phyloP scores from a whole-genome alignment of 2,888 invertebrate genomes.

The Perithous albicinctus region DNA sequence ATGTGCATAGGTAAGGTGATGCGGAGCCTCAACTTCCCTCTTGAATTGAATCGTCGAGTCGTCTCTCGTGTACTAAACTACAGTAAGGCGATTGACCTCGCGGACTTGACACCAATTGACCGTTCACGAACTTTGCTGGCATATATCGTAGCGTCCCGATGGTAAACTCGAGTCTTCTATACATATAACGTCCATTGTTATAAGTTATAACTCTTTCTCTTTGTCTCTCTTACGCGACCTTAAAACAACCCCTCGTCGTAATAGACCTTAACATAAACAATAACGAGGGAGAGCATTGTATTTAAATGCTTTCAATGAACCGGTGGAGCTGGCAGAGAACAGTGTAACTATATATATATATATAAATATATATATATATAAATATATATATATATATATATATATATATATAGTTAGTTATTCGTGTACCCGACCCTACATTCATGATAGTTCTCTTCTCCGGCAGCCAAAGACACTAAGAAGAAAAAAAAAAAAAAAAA shows the following conservation, averaged over 20 bases:
- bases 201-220: conserved; percentile 19
- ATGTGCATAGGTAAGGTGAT: background rate
- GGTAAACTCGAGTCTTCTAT: conserved; percentile 5
- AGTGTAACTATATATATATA: conserved; percentile 17
- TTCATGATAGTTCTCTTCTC: background rate
- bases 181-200: conserved; percentile 13
- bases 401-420: no score
- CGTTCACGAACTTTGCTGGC: conserved; percentile 55
- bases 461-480: background rate
- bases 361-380: no score
- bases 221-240: background rate
- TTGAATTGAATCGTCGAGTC: conserved; percentile 42
- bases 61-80: conserved; percentile 38
- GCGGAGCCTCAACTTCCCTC: conserved; percentile 13
- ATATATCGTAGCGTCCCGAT: conserved; percentile 44
- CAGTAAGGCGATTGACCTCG: conserved; percentile 75
- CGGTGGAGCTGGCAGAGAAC: conserved; percentile 1
- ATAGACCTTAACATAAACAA: conserved; percentile 32
- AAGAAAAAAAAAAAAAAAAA: background rate
- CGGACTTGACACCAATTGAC: conserved; percentile 78
- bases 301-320: conserved; percentile 19
- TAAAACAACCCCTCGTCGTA: conserved; percentile 31
- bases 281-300: conserved; percentile 24
- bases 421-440: background rate
- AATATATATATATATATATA: no score